Evolutionary conservation across 2,888 invertebrate species (phyloP), one percentile per base, ranked within the genome.

Genomic region (Caenorhabditis panamensis): DNA sequence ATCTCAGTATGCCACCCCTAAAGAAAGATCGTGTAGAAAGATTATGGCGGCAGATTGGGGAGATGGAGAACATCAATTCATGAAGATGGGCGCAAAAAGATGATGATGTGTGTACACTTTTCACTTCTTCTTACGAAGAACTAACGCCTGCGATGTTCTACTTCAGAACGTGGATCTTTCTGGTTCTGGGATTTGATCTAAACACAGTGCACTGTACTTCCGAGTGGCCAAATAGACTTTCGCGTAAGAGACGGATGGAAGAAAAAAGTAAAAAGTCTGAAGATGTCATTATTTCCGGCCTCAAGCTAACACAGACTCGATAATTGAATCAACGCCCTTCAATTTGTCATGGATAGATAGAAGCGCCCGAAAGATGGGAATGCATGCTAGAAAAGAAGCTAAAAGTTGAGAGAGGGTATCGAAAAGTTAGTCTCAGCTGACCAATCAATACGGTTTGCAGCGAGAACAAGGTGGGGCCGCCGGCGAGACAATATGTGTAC

Each of bases 111-210:
- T 72, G 63, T 56, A 72, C 63, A 72, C 56, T 72, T 72, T 64
- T 66, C 66, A 61, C 62, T 76, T 73, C 51, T 62, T 66, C 62
- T 67, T 56, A 61, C 59, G 26, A 36, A 31, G 56, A 58, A 44
- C 63, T 47, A 44, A 62, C 44, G 26, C 37, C 28, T 56, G 36
- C 56, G 13, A 54, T 67, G 76, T 76, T 68, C 76, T 68, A 72
- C 72, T 72, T 72, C 31, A 31, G 31, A 31, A 31, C 18, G 13
- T 44, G 20, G 44, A 54, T 62, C 54, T 54, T 26, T 72, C 72
- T 72, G 58, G 72, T 72, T 72, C 72, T 58, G 16, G 63, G 64
- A 64, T n/a, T n/a, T n/a, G n/a, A n/a, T n/a, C n/a, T n/a, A n/a
- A n/a, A n/a, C n/a, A n/a, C n/a, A n/a, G n/a, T n/a, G n/a, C n/a